Conservation (phyloP, 2,797 vertebrate species). For the Chloroceryle amazona region DNA sequence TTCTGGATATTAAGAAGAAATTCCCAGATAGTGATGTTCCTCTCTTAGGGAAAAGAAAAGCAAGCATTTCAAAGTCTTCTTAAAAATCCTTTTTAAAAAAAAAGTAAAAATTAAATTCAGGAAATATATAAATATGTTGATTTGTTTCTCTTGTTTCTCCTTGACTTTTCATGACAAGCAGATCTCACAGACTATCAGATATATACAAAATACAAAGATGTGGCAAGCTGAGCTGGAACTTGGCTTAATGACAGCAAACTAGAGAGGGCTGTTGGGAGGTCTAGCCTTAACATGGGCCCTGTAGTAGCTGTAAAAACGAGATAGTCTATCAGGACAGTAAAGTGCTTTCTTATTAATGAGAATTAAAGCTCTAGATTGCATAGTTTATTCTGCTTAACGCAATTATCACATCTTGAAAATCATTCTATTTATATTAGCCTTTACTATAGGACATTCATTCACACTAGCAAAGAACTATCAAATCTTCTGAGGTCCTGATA, state of each 20-base stretch:
- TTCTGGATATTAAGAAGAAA: background rate
- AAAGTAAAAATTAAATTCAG: background rate
- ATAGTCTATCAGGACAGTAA: background rate
- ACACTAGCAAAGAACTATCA: background rate
- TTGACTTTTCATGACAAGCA: background rate
- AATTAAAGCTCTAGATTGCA: background rate
- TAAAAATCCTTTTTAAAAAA: background rate
- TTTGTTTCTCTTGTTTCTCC: background rate
- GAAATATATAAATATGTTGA: background rate
- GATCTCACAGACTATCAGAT: background rate
- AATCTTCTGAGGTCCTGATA: background rate
- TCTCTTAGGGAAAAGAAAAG: background rate
- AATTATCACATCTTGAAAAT: background rate
- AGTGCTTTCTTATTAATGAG: background rate
- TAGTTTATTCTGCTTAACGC: background rate
- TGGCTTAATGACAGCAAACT: background rate
- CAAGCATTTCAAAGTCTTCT: background rate
- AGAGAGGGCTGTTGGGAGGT: background rate
- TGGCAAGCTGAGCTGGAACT: conserved; percentile 14
- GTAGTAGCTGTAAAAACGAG: background rate
- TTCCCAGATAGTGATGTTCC: background rate
- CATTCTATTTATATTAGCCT: background rate
- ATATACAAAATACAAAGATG: background rate
- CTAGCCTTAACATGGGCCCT: background rate
- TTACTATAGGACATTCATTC: background rate